phyloP scores from a whole-genome alignment of 2,797 vertebrate genomes.

The Diplodus puntazzo region DNA sequence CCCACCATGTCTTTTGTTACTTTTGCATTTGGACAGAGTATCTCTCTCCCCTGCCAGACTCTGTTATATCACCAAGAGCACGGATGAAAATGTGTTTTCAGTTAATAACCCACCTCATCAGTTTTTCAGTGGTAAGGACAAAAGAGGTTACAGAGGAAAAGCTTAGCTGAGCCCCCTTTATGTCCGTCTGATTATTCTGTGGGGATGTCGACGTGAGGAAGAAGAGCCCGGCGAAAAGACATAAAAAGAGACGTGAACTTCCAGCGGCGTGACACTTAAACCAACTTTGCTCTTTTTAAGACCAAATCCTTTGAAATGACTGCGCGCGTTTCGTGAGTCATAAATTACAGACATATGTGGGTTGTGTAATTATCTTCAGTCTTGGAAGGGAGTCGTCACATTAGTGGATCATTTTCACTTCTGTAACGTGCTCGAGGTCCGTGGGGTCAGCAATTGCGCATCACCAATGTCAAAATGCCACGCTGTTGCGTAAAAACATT shows the following conservation, averaged over 20 bases:
- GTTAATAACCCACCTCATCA: slow-evolving; percentile 79
- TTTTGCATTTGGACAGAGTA: slow-evolving; percentile 76
- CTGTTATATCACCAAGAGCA: slow-evolving; percentile 72
- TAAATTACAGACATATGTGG: slow-evolving; percentile 37
- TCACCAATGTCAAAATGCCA: neutral
- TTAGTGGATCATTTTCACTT: slow-evolving; percentile 33
- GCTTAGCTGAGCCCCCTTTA: slow-evolving; percentile 39
- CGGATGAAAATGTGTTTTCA: slow-evolving; percentile 81
- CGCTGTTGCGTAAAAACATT: neutral
- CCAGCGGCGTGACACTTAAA: slow-evolving; percentile 1
- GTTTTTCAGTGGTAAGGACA: slow-evolving; percentile 60
- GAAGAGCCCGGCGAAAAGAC: slow-evolving; percentile 29
- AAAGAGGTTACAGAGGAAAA: slow-evolving; percentile 61
- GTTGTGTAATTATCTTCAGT: slow-evolving; percentile 14
- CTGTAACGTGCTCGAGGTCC: slow-evolving; percentile 18
- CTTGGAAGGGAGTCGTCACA: slow-evolving; percentile 39
- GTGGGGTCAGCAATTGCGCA: neutral
- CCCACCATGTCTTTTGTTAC: slow-evolving; percentile 70
- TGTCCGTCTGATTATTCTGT: slow-evolving; percentile 45
- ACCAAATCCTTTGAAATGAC: slow-evolving; percentile 15
- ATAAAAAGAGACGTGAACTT: slow-evolving; percentile 1
- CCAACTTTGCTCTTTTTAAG: neutral
- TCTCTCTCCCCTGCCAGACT: slow-evolving; percentile 72
- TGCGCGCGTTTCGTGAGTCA: slow-evolving; percentile 14
- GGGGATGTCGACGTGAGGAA: slow-evolving; percentile 48